A percentile compares a stretch with the other conserved stretches of the same genome.
These are phyloP conservation scores for Patiria pectinifera DNA, from an alignment of 53 echinoderm and acorn worm genomes.

Conservation along the genomic window DNA sequence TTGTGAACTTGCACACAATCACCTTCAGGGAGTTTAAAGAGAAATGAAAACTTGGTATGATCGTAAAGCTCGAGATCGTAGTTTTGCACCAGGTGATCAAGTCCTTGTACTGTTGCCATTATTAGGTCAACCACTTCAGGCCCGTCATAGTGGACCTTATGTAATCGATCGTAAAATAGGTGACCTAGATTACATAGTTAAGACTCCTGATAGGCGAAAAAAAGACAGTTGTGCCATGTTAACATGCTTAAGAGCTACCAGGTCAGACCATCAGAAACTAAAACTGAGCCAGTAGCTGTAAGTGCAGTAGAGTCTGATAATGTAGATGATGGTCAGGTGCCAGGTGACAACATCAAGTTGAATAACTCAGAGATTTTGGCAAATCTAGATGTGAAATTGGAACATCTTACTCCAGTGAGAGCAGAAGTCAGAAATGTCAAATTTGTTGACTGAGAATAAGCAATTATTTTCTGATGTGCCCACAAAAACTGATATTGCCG, in stretches of 20 bases:
- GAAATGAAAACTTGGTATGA: constrained; percentile 76
- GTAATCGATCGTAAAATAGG: constrained; percentile 44
- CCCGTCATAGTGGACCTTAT: constrained; percentile 66
- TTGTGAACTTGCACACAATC: constrained; percentile 32
- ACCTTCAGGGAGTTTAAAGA: constrained; percentile 11
- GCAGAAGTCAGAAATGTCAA: constrained; percentile 36
- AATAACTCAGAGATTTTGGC: constrained; percentile 61
- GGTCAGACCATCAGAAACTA: background rate
- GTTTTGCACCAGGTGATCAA: constrained; percentile 71
- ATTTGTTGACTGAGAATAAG: constrained; percentile 22
- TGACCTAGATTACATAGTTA: constrained; percentile 63
- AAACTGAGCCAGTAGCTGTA: background rate
- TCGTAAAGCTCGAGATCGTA: constrained; percentile 60
- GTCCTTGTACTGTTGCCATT: constrained; percentile 69
- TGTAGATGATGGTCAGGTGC: background rate
- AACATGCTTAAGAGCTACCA: constrained; percentile 77
- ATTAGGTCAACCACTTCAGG: constrained; percentile 50
- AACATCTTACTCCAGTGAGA: constrained; percentile 48
- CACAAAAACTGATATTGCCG: constrained; percentile 20
- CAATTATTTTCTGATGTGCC: constrained; percentile 68
- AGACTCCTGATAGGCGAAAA: constrained; percentile 69
- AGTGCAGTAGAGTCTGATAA: background rate
- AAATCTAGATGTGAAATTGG: constrained; percentile 50
- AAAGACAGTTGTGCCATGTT: constrained; percentile 66
- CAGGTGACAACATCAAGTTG: background rate